phyloP scores from a whole-genome alignment of 2,113 vertebrate species.

The Sporophila hypoxantha region DNA sequence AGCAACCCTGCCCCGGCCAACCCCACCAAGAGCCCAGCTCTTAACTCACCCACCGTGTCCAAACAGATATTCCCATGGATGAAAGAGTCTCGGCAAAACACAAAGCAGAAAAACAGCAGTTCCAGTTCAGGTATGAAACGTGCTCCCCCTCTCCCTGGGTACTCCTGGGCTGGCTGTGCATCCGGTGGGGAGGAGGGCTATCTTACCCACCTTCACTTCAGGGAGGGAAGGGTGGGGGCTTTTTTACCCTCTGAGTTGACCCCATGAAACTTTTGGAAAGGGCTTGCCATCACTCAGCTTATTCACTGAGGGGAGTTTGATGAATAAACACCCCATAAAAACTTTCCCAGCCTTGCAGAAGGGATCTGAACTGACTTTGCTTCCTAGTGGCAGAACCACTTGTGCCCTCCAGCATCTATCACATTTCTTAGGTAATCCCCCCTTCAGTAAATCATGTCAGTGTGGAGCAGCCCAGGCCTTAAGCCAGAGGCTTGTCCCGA shows the following conservation, averaged over 20 bases:
- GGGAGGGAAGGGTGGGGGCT: not conserved
- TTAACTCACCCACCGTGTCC: constrained; percentile 81
- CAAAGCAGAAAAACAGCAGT: constrained; percentile 94
- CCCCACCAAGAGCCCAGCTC: constrained; percentile 76
- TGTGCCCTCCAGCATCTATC: not conserved
- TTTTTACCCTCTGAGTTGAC: not conserved
- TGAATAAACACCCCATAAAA: not conserved
- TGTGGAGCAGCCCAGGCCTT: constrained; percentile 11
- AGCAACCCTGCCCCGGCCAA: constrained; percentile 75
- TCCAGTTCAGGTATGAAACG: constrained; percentile 90
- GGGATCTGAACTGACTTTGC: not conserved
- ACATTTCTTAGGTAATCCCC: constrained; percentile 25
- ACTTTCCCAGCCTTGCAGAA: not conserved
- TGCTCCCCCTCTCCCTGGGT: not conserved
- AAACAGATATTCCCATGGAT: constrained; percentile 99
- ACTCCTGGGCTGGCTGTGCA: not conserved
- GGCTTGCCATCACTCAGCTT: not conserved
- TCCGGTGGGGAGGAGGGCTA: rapidly evolving
- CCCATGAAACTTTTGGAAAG: not conserved
- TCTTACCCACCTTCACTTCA: not conserved
- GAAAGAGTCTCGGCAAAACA: constrained; percentile 97
- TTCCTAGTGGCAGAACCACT: not conserved
- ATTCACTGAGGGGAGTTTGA: not conserved
- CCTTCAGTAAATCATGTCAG: constrained; percentile 41
- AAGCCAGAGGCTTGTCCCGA: constrained; percentile 14